phyloP scores from a whole-genome alignment of 2,113 vertebrate genomes.

The Danionella cerebrum region DNA sequence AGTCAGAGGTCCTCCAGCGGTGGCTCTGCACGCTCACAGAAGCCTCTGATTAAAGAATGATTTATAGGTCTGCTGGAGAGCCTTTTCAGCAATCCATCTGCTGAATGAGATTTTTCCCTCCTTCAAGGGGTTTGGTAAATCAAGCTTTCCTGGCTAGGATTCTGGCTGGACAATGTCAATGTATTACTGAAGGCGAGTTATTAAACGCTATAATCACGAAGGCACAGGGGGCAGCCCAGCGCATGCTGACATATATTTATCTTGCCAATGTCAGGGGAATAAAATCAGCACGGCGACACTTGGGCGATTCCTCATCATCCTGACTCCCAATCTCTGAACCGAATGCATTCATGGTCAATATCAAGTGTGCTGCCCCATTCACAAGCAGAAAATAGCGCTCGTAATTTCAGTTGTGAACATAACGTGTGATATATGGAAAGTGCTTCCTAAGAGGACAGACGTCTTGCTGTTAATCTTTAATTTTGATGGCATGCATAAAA shows the following conservation, averaged over 20 bases:
- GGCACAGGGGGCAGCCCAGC: conserved; percentile 19
- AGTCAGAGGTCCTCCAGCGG: conserved; percentile 60
- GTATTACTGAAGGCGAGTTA: conserved; percentile 52
- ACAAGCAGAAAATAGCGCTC: background rate
- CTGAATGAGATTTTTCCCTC: conserved; percentile 59
- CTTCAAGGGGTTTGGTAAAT: conserved; percentile 66
- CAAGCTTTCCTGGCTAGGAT: conserved; percentile 58
- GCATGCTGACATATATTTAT: conserved; percentile 46
- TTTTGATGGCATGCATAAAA: background rate
- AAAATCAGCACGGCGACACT: conserved; percentile 33
- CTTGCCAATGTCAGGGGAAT: conserved; percentile 45
- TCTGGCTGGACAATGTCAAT: conserved; percentile 61
- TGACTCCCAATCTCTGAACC: background rate
- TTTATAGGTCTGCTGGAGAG: conserved; percentile 62
- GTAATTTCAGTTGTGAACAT: background rate
- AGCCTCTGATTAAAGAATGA: conserved; percentile 80
- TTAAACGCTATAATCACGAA: conserved; percentile 54
- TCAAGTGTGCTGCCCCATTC: background rate
- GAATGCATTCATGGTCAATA: conserved; percentile 11
- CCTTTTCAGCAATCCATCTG: conserved; percentile 68
- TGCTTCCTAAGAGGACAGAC: conserved; percentile 2
- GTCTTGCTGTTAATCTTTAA: background rate
- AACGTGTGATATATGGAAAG: conserved; percentile 2
- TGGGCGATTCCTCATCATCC: conserved; percentile 49
- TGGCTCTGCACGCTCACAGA: conserved; percentile 55